These are phyloP conservation scores for Cosmopolites sordidus DNA, from an alignment of 2,888 invertebrate species.

Conservation along the genomic window DNA sequence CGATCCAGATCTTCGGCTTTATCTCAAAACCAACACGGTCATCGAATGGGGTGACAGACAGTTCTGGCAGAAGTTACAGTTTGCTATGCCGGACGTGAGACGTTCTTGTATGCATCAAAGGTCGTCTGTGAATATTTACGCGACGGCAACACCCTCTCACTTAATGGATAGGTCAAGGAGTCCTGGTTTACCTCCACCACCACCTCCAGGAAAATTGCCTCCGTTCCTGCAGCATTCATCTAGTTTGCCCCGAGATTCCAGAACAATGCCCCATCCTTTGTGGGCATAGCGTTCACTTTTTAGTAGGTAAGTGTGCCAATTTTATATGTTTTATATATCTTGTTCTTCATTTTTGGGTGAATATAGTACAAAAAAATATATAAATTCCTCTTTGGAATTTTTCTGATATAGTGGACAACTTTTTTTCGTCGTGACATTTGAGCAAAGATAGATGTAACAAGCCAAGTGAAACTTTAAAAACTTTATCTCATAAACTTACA, in stretches of 20 bases:
- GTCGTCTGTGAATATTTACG: conserved; percentile 69
- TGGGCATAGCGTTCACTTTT: conserved; percentile 76
- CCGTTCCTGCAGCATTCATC: conserved; percentile 54
- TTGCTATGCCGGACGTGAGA: conserved; percentile 80
- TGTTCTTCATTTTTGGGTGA: too few species aligned
- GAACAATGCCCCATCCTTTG: conserved; percentile 66
- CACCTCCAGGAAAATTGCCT: conserved; percentile 58
- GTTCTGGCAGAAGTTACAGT: conserved; percentile 94
- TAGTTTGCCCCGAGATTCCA: conserved; percentile 48
- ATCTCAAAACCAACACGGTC: conserved; percentile 85
- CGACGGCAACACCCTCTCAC: conserved; percentile 53
- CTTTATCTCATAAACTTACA: too few species aligned
- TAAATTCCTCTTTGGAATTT: too few species aligned
- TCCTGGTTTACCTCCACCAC: conserved; percentile 59
- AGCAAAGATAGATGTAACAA: too few species aligned
- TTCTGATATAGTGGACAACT: too few species aligned
- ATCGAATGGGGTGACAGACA: conserved; percentile 91
- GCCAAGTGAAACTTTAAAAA: too few species aligned
- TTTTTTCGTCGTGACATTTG: too few species aligned
- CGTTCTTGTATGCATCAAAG: conserved; percentile 60
- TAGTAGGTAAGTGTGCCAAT: conserved; percentile 45
- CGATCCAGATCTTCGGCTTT: conserved; percentile 84
- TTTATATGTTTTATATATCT: too few species aligned
- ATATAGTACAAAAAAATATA: too few species aligned
- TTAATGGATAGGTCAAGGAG: conserved; percentile 52